Conservation (phyloP, 2,113 vertebrate species). For the Microcebus griseorufus region DNA sequence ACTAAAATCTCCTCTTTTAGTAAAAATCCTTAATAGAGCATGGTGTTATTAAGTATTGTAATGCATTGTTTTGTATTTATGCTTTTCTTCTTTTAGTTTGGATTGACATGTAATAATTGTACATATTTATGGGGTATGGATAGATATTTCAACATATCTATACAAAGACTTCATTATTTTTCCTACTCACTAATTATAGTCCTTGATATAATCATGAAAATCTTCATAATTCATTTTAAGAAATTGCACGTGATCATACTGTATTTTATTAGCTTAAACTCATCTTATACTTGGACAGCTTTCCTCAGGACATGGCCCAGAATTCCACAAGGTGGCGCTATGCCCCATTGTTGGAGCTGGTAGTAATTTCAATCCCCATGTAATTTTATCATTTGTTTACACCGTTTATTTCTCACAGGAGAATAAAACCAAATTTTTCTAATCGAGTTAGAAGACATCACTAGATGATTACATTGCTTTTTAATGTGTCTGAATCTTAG, state of each 20-base stretch:
- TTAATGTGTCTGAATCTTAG: slow-evolving; percentile 15
- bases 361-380: not conserved
- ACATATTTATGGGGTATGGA: not conserved
- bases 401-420: not conserved
- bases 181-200: not conserved
- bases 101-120: not conserved
- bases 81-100: not conserved
- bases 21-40: not conserved
- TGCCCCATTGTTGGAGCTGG: not conserved
- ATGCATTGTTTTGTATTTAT: not conserved
- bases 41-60: not conserved
- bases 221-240: not conserved
- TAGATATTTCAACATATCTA: not conserved
- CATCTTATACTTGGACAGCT: not conserved
- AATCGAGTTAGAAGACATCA: slow-evolving; percentile 20
- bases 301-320: not conserved
- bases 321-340: slow-evolving; percentile 2
- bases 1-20: not conserved
- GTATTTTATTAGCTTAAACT: not conserved
- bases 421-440: not conserved
- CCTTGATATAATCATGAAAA: not conserved
- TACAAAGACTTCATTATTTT: not conserved
- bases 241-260: not conserved
- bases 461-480: slow-evolving; percentile 23
- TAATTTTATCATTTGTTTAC: slow-evolving; percentile 6